Evolutionary conservation across 2,113 vertebrate genomes (phyloP).

Genomic region (Peromyscus californicus): DNA sequence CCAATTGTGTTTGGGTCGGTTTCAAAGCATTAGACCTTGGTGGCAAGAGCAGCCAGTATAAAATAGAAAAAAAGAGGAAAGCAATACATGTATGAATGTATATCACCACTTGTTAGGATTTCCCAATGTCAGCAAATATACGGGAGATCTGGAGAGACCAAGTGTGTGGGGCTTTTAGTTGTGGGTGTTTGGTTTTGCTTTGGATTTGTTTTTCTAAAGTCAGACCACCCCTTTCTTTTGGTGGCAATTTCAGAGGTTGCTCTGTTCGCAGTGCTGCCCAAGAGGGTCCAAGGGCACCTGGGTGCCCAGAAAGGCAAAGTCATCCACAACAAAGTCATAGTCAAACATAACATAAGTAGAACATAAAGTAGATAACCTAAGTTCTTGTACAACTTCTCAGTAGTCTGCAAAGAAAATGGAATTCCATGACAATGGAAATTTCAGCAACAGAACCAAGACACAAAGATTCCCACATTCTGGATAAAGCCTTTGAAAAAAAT

Average conservation of each 20-base stretch:
- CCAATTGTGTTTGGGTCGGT: slow-evolving; percentile 65
- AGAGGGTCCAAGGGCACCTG: slow-evolving; percentile 7
- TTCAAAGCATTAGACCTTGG: slow-evolving; percentile 71
- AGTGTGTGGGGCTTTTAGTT: slow-evolving; percentile 18
- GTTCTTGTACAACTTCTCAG: background rate
- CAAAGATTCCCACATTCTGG: background rate
- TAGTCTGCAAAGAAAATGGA: background rate
- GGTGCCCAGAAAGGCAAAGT: slow-evolving; percentile 17
- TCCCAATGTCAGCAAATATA: slow-evolving; percentile 78
- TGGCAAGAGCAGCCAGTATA: slow-evolving; percentile 61
- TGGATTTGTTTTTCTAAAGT: slow-evolving; percentile 45
- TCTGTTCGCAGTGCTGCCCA: slow-evolving; percentile 37
- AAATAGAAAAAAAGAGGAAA: background rate
- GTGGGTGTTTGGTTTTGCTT: background rate
- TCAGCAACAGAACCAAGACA: background rate
- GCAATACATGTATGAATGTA: slow-evolving; percentile 23
- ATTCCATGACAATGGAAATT: background rate
- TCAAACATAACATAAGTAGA: background rate
- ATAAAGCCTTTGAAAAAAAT: background rate
- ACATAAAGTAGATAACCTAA: background rate
- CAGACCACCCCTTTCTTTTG: slow-evolving; percentile 33
- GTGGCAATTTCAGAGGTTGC: slow-evolving; percentile 40
- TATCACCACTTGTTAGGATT: slow-evolving; percentile 72
- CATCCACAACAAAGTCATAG: background rate
- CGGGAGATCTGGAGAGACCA: slow-evolving; percentile 71